A percentile compares a stretch with the other conserved stretches of the same genome.
Conservation (phyloP, 1,140 invertebrate species). For the Drosophila kikkawai region DNA sequence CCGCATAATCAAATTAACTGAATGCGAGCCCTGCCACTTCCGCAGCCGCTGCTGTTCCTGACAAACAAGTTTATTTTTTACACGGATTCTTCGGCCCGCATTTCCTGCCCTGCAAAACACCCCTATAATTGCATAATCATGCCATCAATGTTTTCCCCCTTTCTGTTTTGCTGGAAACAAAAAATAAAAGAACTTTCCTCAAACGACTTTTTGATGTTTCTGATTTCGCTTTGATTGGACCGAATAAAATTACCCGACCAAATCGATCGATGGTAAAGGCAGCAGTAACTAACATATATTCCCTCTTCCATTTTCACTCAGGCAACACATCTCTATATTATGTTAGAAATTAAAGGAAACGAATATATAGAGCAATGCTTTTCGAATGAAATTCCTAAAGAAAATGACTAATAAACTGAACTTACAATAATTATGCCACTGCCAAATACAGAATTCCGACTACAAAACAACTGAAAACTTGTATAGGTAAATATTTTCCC, state of each 20-base stretch:
- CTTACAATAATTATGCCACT: neutral
- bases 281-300: neutral
- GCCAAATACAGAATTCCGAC: neutral
- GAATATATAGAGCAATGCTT: too few relatives aligned
- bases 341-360: neutral
- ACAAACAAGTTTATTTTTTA: slow-evolving; percentile 49
- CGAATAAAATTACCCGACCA: slow-evolving; percentile 27
- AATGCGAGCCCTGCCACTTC: slow-evolving; percentile 39
- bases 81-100: slow-evolving; percentile 10
- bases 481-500: neutral
- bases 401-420: neutral
- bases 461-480: neutral
- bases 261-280: slow-evolving; percentile 21
- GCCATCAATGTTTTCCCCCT: slow-evolving; percentile 9
- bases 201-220: slow-evolving; percentile 72
- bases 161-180: slow-evolving; percentile 1
- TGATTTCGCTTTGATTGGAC: slow-evolving; percentile 71
- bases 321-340: neutral
- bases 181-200: slow-evolving; percentile 32
- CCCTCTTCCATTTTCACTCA: neutral
- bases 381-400: neutral
- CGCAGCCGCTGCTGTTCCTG: slow-evolving; percentile 21
- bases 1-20: slow-evolving; percentile 79
- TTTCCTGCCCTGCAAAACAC: slow-evolving; percentile 30
- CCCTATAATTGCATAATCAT: slow-evolving; percentile 59